Percentiles rank a stretch among this genome's conserved stretches.
These are phyloP conservation scores for Crenuchus spilurus DNA, from an alignment of 2,797 vertebrate genomes.

Conservation along the genomic window DNA sequence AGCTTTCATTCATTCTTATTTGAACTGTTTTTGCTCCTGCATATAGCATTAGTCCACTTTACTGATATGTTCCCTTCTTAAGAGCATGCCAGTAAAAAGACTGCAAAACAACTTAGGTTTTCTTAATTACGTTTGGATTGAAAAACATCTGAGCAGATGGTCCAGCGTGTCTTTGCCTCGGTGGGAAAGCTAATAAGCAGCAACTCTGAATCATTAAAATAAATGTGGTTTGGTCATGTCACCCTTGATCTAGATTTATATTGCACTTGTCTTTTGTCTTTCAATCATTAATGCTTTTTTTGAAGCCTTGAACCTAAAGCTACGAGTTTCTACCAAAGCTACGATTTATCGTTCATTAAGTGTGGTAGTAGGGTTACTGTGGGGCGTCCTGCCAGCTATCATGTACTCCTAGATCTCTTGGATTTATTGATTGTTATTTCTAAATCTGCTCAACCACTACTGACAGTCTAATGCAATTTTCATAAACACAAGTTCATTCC, in stretches of 20 bases:
- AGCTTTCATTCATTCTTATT: neutral
- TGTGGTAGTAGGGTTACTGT: slow-evolving; percentile 53
- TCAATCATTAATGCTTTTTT: slow-evolving; percentile 38
- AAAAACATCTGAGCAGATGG: neutral
- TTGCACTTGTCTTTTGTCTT: slow-evolving; percentile 35
- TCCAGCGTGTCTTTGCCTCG: neutral
- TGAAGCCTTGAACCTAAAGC: slow-evolving; percentile 27
- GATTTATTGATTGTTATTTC: slow-evolving; percentile 68
- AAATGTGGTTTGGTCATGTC: slow-evolving; percentile 43
- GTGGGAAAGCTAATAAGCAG: neutral
- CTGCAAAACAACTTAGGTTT: neutral
- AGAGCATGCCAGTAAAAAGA: neutral
- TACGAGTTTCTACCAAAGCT: slow-evolving; percentile 32
- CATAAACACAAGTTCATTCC: slow-evolving; percentile 62
- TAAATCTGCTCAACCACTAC: slow-evolving; percentile 69
- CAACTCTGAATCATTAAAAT: slow-evolving; percentile 14
- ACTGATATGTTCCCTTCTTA: neutral
- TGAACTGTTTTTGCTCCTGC: neutral
- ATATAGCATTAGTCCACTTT: neutral
- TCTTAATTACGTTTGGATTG: neutral
- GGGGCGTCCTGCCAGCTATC: slow-evolving; percentile 60
- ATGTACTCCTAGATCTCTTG: slow-evolving; percentile 56
- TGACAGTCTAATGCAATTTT: slow-evolving; percentile 63
- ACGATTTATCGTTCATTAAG: slow-evolving; percentile 61
- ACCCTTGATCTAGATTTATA: slow-evolving; percentile 42